These are phyloP conservation scores for Melipona bicolor DNA, from an alignment of 2,888 invertebrate genomes.

Conservation along the genomic window DNA sequence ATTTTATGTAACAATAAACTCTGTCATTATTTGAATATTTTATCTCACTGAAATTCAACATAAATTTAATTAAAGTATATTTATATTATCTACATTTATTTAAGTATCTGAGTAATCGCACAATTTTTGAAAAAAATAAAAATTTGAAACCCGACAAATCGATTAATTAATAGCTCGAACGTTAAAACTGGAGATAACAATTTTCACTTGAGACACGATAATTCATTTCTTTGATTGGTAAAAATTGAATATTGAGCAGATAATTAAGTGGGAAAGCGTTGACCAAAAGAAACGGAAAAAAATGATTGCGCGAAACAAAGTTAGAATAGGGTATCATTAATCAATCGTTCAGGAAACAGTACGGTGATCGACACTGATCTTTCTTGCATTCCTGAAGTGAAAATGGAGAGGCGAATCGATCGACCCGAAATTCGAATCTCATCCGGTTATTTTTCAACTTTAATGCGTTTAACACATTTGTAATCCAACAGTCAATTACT, in stretches of 20 bases:
- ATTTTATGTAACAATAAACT: too few relatives aligned
- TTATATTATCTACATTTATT: too few relatives aligned
- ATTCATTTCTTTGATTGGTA: neutral
- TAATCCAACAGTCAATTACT: too few relatives aligned
- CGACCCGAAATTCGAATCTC: conserved; percentile 63
- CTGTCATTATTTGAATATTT: too few relatives aligned
- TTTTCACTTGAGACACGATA: neutral
- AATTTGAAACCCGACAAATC: neutral
- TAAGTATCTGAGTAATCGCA: too few relatives aligned
- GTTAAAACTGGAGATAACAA: neutral
- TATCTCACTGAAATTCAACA: too few relatives aligned
- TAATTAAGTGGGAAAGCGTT: neutral
- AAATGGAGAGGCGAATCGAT: conserved; percentile 55
- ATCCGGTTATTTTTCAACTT: conserved; percentile 16
- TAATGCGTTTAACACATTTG: neutral
- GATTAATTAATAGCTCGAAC: neutral
- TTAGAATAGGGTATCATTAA: conserved; percentile 33
- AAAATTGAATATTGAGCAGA: neutral
- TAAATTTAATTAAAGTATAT: too few relatives aligned
- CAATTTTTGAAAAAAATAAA: too few relatives aligned
- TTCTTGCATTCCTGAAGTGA: conserved; percentile 72
- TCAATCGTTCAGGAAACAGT: conserved; percentile 30
- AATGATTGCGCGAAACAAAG: neutral
- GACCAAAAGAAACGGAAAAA: conserved; percentile 28
- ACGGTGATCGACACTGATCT: conserved; percentile 26